Base-by-base conservation (phyloP, 2,113 vertebrate species). In the Silurus asotus region DNA sequence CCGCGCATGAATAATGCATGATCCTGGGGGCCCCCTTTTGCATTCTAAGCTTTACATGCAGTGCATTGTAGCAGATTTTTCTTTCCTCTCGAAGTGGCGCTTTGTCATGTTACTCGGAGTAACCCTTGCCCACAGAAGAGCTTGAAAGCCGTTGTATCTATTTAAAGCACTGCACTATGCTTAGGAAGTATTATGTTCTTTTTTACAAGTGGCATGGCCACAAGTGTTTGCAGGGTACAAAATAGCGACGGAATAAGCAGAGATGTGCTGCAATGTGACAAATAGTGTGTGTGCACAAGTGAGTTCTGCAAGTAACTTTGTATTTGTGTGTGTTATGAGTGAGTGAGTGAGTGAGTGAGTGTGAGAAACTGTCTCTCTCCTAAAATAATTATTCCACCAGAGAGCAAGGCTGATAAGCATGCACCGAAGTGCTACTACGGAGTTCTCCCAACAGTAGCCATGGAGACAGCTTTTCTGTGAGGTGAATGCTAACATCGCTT, bases 1-100 rank as follows among this genome's bases (percentile, higher is more conserved):
- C 88, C 86, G 87, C 75, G 65, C 55, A 75, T 93, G 91, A 93
- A 93, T 93, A 93, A 93, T 93, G 91, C 88, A 91, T 89, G 86
- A 56, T 59, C 67, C 15, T 25, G 82, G 84, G 88, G 88, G 87
- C 87, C 87, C 81, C 85, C 78, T 2, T 37, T 86, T 84, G 87
- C 80, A 85, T 90, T 88, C 91, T 89, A 25, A 82, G 84, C 91
- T 93, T 88, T 89, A 90, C 88, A 89, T 90, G 90, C 89, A 92
- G 80, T 61, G 17, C 85, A 82, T 76, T 81, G 86, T 61, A 51
- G 86, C 62, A 75, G 72, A 25, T 72, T 25, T 76, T 56, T 80
- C 81, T 80, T 81, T 58, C 69, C 75, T 25, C 65, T n/a, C 1
- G 25, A 45, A 55, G 48, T 45, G 61, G 53, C 69, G 85, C 70